Evolutionary conservation across 2,113 vertebrate species (phyloP), one percentile per base, ranked within the genome.

Genomic region (Melanotaenia duboulayi): DNA sequence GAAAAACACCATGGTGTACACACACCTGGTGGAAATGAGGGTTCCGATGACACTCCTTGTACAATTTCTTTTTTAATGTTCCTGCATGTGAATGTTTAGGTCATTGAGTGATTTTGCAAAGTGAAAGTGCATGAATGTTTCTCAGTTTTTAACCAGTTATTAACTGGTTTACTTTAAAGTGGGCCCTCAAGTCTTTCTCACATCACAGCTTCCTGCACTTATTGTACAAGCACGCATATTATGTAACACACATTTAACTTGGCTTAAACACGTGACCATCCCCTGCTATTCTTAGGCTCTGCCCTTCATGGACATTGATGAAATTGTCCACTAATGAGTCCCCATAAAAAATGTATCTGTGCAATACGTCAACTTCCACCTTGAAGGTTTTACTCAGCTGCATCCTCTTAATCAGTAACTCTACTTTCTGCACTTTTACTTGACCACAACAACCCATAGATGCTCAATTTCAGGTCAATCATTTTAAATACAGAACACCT

Each of bases 241-340:
- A 64, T 44, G 57, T 1, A 48, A 42, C 7, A 20, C 17, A 40
- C 55, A 35, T 67, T 25, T 37, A 70, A 66, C 22, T 64, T 22
- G 20, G 46, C 68, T 59, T 23, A 25, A 48, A 77, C 69, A 73
- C 74, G 74, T 70, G 57, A 74, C 67, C 65, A 59, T 59, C 28
- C 42, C 1, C 2, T 12, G 70, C 87, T 91, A 91, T 89, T 91
- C 78, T 81, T 87, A 87, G 90, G 65, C 72, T 46, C 60, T 89
- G 84, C 89, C 82, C 87, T 88, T 90, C 87, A 90, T 52, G 70
- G 76, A 78, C 78, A 65, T 78, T 89, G 85, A 90, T 87, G 74
- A 83, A 86, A 83, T n/a, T 84, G 74, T 89, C 83, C 87, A 81
- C 76, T 90, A 92, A 93, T 86, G 86, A 91, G 83, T 28, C 68